Evolutionary conservation across 2,888 invertebrate species (phyloP), one percentile per base, ranked within the genome.

Genomic region (Xanthia togata): DNA sequence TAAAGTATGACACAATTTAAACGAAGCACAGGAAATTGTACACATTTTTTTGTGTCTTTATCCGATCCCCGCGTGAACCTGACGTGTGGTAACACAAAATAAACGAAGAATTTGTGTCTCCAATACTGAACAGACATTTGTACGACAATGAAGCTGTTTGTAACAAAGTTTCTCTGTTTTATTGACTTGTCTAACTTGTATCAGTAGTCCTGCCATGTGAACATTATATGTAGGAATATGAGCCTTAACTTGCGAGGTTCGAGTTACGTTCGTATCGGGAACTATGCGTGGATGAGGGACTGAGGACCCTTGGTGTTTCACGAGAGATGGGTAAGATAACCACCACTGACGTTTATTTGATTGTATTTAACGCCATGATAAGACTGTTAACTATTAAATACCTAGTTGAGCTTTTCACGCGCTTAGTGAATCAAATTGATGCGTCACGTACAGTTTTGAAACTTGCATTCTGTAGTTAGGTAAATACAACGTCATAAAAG

Each of bases 111-210:
- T 83, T 82, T 76, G 79, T 76, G 75, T 81, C 79, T 83, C 79
- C 73, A 69, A 82, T 76, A 69, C 59, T 35, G 71, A 85, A 38
- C 67, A 67, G 73, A 77, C 78, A 81, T 72, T 83, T 69, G 81
- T 75, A 81, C 67, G 44, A 69, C 71, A 75, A 77, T 59, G 59
- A 77, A 78, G 59, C 73, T 81, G 53, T 73, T 81, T 72, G 78
- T 72, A 77, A 79, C 82, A 78, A 82, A 87, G 82, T 88, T 86
- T 70, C 3, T n/a, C 35, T 70, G 74, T 84, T 82, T 82, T 87
- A 86, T 82, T 84, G 82, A 82, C 78, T 88, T 82, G 17, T 59
- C 65, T 65, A 82, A 84, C 80, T 86, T 88, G 72, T 80, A 75
- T 79, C 71, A 74, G 72, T 59, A 76, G 64, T 71, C 64, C 68